phyloP scores from a whole-genome alignment of 2,113 vertebrate genomes.

The Numida meleagris region DNA sequence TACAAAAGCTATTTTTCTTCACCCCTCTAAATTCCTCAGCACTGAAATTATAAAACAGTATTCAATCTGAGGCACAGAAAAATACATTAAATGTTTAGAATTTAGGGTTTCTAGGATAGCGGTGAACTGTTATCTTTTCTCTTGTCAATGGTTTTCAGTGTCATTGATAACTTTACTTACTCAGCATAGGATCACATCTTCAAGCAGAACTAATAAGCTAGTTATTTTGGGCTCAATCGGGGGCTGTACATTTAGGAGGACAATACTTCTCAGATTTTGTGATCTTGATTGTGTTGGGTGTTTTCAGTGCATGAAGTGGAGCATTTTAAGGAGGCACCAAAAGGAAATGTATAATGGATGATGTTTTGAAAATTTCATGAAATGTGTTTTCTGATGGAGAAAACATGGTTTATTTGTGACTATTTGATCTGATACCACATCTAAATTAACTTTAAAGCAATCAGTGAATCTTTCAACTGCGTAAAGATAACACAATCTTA shows the following conservation, averaged over 20 bases:
- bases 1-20: background rate
- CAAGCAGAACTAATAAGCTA: background rate
- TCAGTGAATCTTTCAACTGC: background rate
- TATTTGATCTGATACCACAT: background rate
- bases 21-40: background rate
- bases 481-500: background rate
- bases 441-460: slow-evolving; percentile 6
- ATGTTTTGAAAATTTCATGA: slow-evolving; percentile 40
- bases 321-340: background rate
- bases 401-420: background rate
- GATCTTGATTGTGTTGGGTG: background rate
- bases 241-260: background rate
- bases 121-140: background rate
- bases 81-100: background rate
- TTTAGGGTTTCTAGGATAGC: background rate
- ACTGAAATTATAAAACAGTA: background rate
- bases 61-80: background rate
- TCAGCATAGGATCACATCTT: background rate
- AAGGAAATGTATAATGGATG: slow-evolving; percentile 42
- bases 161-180: background rate
- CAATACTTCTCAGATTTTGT: background rate
- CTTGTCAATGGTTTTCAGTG: background rate
- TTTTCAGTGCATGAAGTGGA: background rate
- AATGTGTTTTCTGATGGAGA: slow-evolving; percentile 21
- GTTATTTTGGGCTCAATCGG: background rate